phyloP scores from a whole-genome alignment of 2,797 vertebrate genomes.

The Sebastes hubbsi region DNA sequence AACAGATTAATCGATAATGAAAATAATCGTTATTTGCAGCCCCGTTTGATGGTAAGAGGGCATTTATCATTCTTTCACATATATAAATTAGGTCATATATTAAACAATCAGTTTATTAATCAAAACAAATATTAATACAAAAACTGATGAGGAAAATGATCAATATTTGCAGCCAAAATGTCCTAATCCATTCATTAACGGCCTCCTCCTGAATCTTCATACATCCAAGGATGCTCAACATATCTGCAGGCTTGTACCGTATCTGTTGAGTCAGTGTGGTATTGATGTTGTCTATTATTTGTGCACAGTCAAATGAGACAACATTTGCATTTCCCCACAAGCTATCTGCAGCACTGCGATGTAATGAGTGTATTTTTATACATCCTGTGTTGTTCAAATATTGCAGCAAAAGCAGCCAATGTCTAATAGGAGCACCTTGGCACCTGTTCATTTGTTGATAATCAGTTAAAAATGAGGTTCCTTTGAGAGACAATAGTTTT shows the following conservation, averaged over 20 bases:
- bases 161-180: not conserved
- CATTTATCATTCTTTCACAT: too few relatives aligned
- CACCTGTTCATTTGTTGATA: conserved; percentile 9
- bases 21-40: too few relatives aligned
- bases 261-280: conserved; percentile 24
- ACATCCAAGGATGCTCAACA: not conserved
- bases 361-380: conserved; percentile 46
- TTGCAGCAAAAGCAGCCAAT: conserved; percentile 10
- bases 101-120: not conserved
- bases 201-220: not conserved
- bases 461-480: conserved; percentile 41
- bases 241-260: conserved; percentile 15
- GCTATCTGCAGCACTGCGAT: conserved; percentile 8
- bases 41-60: too few relatives aligned
- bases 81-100: too few relatives aligned
- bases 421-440: not conserved
- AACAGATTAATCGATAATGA: too few relatives aligned
- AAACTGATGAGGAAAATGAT: not conserved
- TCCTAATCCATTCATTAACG: not conserved
- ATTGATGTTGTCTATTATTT: conserved; percentile 39
- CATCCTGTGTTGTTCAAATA: conserved; percentile 26
- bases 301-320: conserved; percentile 42
- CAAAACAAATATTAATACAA: too few relatives aligned
- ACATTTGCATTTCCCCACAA: conserved; percentile 60
- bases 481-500: conserved; percentile 53